phyloP scores from a whole-genome alignment of 2,113 vertebrate species.

The Formicarius rufipectus region DNA sequence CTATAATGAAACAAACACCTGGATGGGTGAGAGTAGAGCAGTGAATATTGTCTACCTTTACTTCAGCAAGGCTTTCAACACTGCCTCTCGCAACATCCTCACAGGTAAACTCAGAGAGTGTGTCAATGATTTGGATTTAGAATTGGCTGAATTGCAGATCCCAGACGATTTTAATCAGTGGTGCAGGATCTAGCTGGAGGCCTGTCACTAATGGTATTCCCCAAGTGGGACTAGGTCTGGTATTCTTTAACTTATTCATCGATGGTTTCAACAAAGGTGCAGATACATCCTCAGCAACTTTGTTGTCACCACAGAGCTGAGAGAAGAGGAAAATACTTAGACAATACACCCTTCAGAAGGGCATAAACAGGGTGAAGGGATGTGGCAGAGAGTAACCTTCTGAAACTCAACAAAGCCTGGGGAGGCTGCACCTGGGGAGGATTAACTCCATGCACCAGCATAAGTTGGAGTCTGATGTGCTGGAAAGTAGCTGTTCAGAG shows the following conservation, averaged over 20 bases:
- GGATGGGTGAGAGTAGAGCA: neutral
- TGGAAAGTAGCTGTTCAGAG: neutral
- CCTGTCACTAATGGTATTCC: neutral
- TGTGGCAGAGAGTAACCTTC: no score
- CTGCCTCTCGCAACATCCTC: neutral
- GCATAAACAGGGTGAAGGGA: no score
- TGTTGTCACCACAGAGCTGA: no score
- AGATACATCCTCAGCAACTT: no score
- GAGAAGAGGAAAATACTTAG: no score
- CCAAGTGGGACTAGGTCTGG: no score
- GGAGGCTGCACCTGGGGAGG: neutral
- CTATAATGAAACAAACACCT: neutral
- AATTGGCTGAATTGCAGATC: neutral
- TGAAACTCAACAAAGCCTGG: no score
- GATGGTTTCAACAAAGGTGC: no score
- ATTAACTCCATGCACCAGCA: neutral
- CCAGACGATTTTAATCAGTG: rapidly evolving
- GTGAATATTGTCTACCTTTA: neutral
- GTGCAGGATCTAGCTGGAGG: neutral
- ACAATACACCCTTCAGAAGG: no score
- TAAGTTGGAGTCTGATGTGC: neutral
- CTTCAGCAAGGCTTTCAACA: neutral
- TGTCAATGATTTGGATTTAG: neutral
- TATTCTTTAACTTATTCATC: no score
- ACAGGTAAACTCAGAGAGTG: no score